Evolutionary conservation across 2,888 invertebrate species (phyloP).

Genomic region (Spodoptera littoralis): DNA sequence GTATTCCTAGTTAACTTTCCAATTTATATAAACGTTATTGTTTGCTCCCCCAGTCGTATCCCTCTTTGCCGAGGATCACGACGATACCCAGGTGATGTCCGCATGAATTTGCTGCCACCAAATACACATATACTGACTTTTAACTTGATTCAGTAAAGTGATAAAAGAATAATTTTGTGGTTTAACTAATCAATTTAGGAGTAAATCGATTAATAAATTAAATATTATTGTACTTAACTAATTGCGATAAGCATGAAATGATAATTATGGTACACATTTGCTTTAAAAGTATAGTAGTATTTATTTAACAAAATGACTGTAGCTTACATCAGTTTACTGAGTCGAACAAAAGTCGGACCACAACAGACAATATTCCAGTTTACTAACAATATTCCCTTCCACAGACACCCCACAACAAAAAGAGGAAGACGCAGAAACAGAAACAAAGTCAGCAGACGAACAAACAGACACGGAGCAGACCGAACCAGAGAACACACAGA

Average conservation of each 20-base stretch:
- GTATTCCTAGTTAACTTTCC: slow-evolving; percentile 20
- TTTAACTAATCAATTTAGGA: too few species aligned
- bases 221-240: too few species aligned
- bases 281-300: too few species aligned
- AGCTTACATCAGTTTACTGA: too few species aligned
- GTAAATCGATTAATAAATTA: too few species aligned
- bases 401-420: slow-evolving; percentile 65
- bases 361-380: too few species aligned
- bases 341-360: too few species aligned
- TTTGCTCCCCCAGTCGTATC: slow-evolving; percentile 43
- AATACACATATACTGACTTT: slow-evolving; percentile 4
- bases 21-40: slow-evolving; percentile 31
- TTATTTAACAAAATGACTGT: too few species aligned
- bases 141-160: too few species aligned
- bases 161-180: too few species aligned
- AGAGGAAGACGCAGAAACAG: slow-evolving; percentile 45
- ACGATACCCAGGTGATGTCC: slow-evolving; percentile 41
- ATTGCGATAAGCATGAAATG: too few species aligned
- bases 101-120: slow-evolving; percentile 52
- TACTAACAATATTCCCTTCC: background rate
- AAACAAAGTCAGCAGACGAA: slow-evolving; percentile 49
- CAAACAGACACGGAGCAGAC: slow-evolving; percentile 59
- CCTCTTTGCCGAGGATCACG: slow-evolving; percentile 39
- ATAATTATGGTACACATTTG: too few species aligned
- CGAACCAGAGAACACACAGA: slow-evolving; percentile 56